Conservation (phyloP, 1,140 invertebrate species). For the Leptinotarsa lineolata region DNA sequence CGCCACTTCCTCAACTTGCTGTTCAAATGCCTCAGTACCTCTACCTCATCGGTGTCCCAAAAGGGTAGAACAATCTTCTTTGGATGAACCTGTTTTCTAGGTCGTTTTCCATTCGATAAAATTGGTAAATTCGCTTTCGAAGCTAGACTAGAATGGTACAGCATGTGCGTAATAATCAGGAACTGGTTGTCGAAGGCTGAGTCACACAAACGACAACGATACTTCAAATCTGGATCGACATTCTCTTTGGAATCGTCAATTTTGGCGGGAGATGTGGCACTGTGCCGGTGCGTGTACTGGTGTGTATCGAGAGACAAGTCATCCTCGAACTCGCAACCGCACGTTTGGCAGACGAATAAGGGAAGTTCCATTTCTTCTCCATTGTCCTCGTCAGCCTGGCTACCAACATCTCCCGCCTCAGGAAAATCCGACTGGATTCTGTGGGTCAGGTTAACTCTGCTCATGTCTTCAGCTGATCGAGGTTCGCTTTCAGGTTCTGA, state of each 20-base stretch:
- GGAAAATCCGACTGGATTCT: constrained; percentile 65
- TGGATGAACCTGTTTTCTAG: constrained; percentile 59
- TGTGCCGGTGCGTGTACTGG: constrained; percentile 52
- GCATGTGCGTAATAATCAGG: constrained; percentile 60
- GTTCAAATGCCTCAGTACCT: constrained; percentile 46
- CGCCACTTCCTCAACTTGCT: constrained; percentile 45
- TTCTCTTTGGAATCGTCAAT: constrained; percentile 52
- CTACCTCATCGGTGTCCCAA: constrained; percentile 47
- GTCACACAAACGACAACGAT: constrained; percentile 57
- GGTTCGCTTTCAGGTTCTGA: constrained; percentile 57
- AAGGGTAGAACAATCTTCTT: constrained; percentile 56
- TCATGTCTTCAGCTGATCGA: constrained; percentile 74
- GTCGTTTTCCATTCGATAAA: constrained; percentile 49
- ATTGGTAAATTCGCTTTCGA: constrained; percentile 39
- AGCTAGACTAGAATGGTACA: constrained; percentile 53
- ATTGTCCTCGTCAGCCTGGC: constrained; percentile 57
- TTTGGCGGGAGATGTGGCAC: constrained; percentile 57
- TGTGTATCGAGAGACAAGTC: constrained; percentile 59
- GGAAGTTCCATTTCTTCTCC: constrained; percentile 56
- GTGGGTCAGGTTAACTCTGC: constrained; percentile 75
- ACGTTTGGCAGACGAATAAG: constrained; percentile 58
- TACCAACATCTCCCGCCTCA: constrained; percentile 59
- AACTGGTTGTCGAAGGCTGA: constrained; percentile 54
- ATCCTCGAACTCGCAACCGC: constrained; percentile 62
- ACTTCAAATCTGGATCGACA: constrained; percentile 51